Conservation (phyloP, 2,113 vertebrate genomes). For the Cairina moschata region DNA sequence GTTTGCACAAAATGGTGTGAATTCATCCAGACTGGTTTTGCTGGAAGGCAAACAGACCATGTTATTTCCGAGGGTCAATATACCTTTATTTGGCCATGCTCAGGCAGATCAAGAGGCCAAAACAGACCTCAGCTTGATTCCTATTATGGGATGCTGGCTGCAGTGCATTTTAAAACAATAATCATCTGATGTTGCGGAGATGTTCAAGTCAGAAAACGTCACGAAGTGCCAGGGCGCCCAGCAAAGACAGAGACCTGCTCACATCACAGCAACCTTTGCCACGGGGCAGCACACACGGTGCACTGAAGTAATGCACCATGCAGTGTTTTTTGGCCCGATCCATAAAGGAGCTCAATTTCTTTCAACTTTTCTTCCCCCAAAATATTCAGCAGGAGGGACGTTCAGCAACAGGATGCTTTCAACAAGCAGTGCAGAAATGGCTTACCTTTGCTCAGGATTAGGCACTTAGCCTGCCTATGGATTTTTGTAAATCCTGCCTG, state of each 20-base stretch:
- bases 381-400: neutral
- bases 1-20: slow-evolving; percentile 46
- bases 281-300: neutral
- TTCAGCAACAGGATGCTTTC: neutral
- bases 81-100: slow-evolving; percentile 70
- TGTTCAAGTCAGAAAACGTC: slow-evolving; percentile 8
- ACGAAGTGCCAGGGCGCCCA: neutral
- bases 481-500: neutral
- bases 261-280: neutral
- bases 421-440: neutral
- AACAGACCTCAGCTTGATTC: slow-evolving; percentile 57
- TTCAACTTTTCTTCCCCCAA: neutral
- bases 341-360: neutral
- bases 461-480: neutral
- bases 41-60: slow-evolving; percentile 20
- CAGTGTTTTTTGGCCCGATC: neutral
- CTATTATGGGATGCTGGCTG: slow-evolving; percentile 63
- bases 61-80: slow-evolving; percentile 47
- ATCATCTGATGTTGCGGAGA: slow-evolving; percentile 10
- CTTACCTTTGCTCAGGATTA: neutral
- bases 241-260: neutral
- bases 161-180: slow-evolving; percentile 52
- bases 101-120: slow-evolving; percentile 47
- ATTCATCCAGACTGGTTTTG: slow-evolving; percentile 25
- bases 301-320: rapidly evolving